Evolutionary conservation across 2,888 invertebrate species (phyloP), one percentile per base, ranked within the genome.

Genomic region (Spatulosminthurus flaviceps): DNA sequence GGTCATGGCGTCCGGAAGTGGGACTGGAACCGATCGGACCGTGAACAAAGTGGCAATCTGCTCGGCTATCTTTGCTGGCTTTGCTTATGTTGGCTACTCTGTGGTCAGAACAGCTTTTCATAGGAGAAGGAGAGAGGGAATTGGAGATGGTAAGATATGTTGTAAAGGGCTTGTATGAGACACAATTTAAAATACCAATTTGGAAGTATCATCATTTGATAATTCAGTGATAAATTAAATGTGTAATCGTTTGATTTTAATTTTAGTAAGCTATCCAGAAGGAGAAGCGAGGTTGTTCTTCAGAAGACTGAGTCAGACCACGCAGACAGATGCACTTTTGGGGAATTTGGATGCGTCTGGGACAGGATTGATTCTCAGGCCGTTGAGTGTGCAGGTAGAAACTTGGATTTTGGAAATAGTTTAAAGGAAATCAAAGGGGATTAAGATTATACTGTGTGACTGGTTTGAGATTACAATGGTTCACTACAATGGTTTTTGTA

Each of bases 51-150:
- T 89, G 11, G 89, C 89, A 2, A 85, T 89, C 66, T 89, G 89
- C 81, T 89, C 89, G 9, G 89, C 89, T 51, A 88, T 89, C 74
- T 88, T 89, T 85, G 89, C 89, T 43, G 89, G 89, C 21, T 89
- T 89, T 84, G 89, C 89, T 0, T 89, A 89, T 84, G 89, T 89
- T 26, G 89, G 89, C 1, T 89, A 89, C 82, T 88, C 88, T 11
- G 87, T 88, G 11, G 88, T 88, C 11, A 86, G 87, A 79, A 88
- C 88, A 24, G 88, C 88, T 26, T 88, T 88, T 81, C 88, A 88
- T 81, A 85, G 88, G 11, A 86, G 87, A 78, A 84, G 86, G 69
- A 87, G 82, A 24, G 87, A 87, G 64, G 85, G 85, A 43, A 87
- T 87, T 60, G 86, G 85, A 51, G 87, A 87, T 80, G 87, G 88